Evolutionary conservation across 1,140 invertebrate genomes (phyloP).

Genomic region (Brachionus rotundiformis): DNA sequence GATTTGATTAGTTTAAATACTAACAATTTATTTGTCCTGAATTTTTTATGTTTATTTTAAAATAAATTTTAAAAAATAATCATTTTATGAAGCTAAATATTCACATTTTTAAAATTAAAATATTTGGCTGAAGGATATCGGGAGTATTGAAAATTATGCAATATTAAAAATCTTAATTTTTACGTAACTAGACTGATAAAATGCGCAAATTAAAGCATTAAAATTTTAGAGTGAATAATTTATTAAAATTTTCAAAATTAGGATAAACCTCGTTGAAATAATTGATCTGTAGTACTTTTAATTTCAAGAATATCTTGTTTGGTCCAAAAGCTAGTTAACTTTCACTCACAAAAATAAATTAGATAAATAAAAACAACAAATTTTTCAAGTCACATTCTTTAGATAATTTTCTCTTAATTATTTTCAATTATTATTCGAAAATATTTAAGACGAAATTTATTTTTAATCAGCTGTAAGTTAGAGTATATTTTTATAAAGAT

Average conservation of each 20-base stretch:
- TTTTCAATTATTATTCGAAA: background rate
- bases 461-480: background rate
- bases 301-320: background rate
- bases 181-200: conserved; percentile 14
- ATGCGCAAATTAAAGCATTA: background rate
- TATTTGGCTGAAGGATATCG: background rate
- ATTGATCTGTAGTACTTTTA: background rate
- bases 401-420: background rate
- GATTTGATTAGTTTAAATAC: background rate
- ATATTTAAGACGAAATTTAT: background rate
- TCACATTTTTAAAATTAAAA: too few species aligned
- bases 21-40: background rate
- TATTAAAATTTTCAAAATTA: conserved; percentile 19
- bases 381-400: background rate
- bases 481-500: background rate
- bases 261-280: conserved; percentile 5
- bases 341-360: background rate
- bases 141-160: conserved; percentile 8
- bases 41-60: background rate
- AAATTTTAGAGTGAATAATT: background rate
- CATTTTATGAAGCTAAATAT: background rate
- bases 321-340: background rate
- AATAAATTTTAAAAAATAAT: conserved; percentile 5
- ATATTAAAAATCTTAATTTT: background rate
- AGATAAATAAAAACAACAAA: background rate